Conservation (phyloP, 2,113 vertebrate genomes). For the Deroptyus accipitrinus region DNA sequence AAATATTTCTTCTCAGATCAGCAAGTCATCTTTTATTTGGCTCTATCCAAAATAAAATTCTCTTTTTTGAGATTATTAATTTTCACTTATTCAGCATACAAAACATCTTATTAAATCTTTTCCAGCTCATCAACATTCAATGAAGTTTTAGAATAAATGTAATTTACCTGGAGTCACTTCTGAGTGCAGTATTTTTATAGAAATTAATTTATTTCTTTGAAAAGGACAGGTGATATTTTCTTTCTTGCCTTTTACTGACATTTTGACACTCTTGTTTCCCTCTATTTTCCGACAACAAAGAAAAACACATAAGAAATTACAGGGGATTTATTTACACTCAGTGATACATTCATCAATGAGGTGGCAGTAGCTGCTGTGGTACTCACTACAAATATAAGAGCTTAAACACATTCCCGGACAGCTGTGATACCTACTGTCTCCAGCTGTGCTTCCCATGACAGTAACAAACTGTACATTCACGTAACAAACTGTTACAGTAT, state of each 20-base stretch:
- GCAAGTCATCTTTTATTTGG: not conserved
- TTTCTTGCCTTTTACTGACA: not conserved
- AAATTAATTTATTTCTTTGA: not conserved
- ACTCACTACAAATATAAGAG: not conserved
- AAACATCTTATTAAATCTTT: not conserved
- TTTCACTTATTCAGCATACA: not conserved
- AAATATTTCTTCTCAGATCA: not conserved
- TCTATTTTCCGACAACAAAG: not conserved
- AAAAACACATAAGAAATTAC: not conserved
- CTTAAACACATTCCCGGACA: not conserved
- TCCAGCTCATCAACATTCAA: not conserved
- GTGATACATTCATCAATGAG: not conserved
- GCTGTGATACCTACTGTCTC: not conserved
- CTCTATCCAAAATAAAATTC: not conserved
- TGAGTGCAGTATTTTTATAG: not conserved
- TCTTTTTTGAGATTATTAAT: not conserved
- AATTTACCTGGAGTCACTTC: not conserved
- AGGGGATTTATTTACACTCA: not conserved
- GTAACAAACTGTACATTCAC: too few species aligned
- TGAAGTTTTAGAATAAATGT: not conserved
- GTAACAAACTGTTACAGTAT: slow-evolving; percentile 4
- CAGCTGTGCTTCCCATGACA: not conserved
- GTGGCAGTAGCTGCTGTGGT: not conserved
- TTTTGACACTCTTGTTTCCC: not conserved
- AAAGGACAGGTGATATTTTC: not conserved